Conservation (phyloP, 2,113 vertebrate species). For the human region GRCh38 chr18:77632501-77633000, state of each 20-base stretch:
- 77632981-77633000: constrained; percentile 87
- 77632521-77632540: too few relatives aligned
- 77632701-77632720: constrained; percentile 67
- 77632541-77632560: too few relatives aligned
- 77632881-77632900: constrained; percentile 95
- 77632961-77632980: constrained; percentile 94
- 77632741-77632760: constrained; percentile 76
- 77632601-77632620: constrained; percentile 79
- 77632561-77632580: neutral
- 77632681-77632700: constrained; percentile 62
- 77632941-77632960: constrained; percentile 94
- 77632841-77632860: constrained; percentile 34
- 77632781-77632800: constrained; percentile 65
- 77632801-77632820: constrained; percentile 66
- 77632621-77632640: constrained; percentile 68
- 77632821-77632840: constrained; percentile 70
- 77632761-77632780: constrained; percentile 76
- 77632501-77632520: too few relatives aligned
- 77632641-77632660: constrained; percentile 61
- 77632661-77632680: constrained; percentile 52
- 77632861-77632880: constrained; percentile 75
- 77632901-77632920: constrained; percentile 93
- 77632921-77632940: constrained; percentile 90
- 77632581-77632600: constrained; percentile 76
- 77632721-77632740: constrained; percentile 76